Evolutionary conservation across 2,888 invertebrate species (phyloP).

Genomic region (Bursaphelenchus okinawaensis): DNA sequence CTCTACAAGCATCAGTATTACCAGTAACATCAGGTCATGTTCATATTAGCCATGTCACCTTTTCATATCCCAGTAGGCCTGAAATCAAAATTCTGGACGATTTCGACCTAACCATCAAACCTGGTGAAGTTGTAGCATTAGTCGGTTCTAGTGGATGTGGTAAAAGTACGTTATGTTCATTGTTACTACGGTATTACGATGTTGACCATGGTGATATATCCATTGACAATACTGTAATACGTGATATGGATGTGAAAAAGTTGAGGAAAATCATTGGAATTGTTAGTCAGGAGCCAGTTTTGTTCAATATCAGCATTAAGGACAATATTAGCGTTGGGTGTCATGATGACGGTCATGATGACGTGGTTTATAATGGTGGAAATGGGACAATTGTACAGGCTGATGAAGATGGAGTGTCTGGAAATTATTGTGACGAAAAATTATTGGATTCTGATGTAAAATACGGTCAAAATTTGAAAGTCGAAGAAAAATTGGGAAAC

Average conservation of each 20-base stretch:
- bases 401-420: no score
- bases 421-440: no score
- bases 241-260: conserved; percentile 61
- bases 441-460: no score
- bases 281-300: conserved; percentile 63
- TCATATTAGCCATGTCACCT: conserved; percentile 59
- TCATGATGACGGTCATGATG: conserved; percentile 37
- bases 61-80: conserved; percentile 60
- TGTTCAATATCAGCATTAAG: conserved; percentile 64
- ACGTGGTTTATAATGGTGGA: conserved; percentile 37
- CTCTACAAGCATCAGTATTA: no score
- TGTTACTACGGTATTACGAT: conserved; percentile 48
- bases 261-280: conserved; percentile 59
- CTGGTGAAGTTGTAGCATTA: conserved; percentile 47
- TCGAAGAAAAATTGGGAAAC: no score
- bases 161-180: conserved; percentile 33
- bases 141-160: conserved; percentile 53
- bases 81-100: conserved; percentile 55
- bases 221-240: conserved; percentile 60
- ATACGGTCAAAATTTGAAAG: no score
- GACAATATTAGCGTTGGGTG: conserved; percentile 60
- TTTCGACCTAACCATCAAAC: conserved; percentile 36
- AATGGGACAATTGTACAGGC: no score
- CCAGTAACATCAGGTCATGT: conserved; percentile 60
- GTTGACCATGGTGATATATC: conserved; percentile 45